phyloP scores from a whole-genome alignment of 2,797 vertebrate genomes.

The Syndactyla subalaris region DNA sequence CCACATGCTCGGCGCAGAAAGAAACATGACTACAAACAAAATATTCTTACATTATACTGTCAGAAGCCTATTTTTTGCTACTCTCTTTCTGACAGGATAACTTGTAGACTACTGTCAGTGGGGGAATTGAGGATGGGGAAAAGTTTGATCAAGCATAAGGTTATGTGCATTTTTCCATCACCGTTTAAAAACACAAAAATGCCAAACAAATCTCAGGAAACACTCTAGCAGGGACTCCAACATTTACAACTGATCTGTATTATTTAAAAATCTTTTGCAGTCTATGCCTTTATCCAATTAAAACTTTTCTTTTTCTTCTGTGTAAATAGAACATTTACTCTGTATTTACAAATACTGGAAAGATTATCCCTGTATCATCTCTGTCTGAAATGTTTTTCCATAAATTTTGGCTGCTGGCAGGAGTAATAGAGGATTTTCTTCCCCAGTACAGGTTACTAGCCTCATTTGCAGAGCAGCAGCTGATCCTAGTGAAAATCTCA shows the following conservation, averaged over 20 bases:
- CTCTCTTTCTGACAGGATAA: slow-evolving; percentile 59
- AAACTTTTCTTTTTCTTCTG: not conserved
- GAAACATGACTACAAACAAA: slow-evolving; percentile 65
- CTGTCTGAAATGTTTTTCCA: not conserved
- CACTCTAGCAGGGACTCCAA: not conserved
- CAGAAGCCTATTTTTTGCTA: slow-evolving; percentile 62
- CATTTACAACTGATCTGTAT: not conserved
- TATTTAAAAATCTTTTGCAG: not conserved
- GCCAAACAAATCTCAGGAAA: slow-evolving; percentile 24
- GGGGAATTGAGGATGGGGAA: slow-evolving; percentile 37
- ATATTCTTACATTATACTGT: slow-evolving; percentile 59
- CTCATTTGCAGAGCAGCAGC: not conserved
- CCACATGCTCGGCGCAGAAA: slow-evolving; percentile 36
- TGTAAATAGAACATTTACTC: not conserved
- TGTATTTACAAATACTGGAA: not conserved
- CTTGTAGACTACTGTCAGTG: slow-evolving; percentile 57
- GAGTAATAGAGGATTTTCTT: not conserved
- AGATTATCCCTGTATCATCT: not conserved
- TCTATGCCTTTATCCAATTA: not conserved
- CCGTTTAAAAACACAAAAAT: slow-evolving; percentile 20
- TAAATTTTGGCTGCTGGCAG: not conserved
- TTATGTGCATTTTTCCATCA: slow-evolving; percentile 52
- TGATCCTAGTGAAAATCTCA: not conserved
- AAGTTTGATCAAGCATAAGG: slow-evolving; percentile 59
- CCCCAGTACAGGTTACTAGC: not conserved